phyloP scores from a whole-genome alignment of 2,888 invertebrate genomes.

The Pandemis cinnamomeana region DNA sequence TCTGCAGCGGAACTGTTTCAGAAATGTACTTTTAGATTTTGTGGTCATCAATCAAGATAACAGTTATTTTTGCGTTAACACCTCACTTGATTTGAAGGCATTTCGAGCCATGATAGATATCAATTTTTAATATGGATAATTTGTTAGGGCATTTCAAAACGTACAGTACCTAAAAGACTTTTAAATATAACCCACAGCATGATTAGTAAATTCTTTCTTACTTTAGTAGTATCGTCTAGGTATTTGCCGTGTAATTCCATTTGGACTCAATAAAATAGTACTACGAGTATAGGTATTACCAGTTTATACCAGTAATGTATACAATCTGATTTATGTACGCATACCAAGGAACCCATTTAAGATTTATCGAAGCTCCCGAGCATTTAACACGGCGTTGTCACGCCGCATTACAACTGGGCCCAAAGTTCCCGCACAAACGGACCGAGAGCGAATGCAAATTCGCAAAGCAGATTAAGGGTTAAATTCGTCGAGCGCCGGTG shows the following conservation, averaged over 20 bases:
- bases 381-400: constrained; percentile 16
- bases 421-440: constrained; percentile 27
- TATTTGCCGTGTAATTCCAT: no score
- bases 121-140: no score
- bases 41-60: background rate
- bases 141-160: no score
- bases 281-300: background rate
- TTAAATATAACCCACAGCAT: no score
- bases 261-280: no score
- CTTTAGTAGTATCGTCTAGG: no score
- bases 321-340: background rate
- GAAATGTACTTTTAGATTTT: background rate
- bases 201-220: no score
- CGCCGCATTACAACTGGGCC: constrained; percentile 9
- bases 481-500: constrained; percentile 39
- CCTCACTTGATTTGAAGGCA: background rate
- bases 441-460: constrained; percentile 42
- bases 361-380: background rate
- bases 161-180: no score
- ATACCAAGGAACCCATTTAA: background rate
- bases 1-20: background rate
- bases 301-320: background rate
- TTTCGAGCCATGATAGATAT: no score
- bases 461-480: constrained; percentile 47
- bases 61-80: background rate